Base-by-base conservation (phyloP, 2,888 invertebrate species). In the Hesperia comma region DNA sequence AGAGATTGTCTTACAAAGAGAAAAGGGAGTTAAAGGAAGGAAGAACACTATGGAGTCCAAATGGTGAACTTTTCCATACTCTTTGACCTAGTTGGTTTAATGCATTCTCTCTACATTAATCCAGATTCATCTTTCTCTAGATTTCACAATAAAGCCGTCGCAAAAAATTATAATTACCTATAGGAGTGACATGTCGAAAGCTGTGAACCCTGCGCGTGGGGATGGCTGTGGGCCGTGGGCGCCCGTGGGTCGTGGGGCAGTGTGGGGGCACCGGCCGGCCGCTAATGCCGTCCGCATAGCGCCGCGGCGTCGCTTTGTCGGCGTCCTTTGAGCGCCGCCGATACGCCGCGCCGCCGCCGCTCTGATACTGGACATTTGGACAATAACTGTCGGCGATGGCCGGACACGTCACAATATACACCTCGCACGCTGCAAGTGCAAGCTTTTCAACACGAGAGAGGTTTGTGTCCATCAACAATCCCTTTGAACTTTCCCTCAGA, bases 231-330 rank as follows among this genome's bases (percentile, higher is more conserved):
- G 17, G 43, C 43, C 12, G 49, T 49, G 49, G 19, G 49, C n/a
- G 17, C 15, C 43, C 12, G 49, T 49, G 49, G 19, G 49, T 6
- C n/a, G 49, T 49, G 49, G 49, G 49, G 49, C 49, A 49, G 46
- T 15, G 43, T 43, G 49, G 84, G 86, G 84, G 26, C 26, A 5
- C 3, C 26, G 10, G 49, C 49, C 19, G 86, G 74, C 88, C 90
- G 89, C 90, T 90, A 90, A 90, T 88, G 84, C 90, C 90, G 88
- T 87, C 88, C 89, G 89, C 85, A 85, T 86, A 82, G 84, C 84
- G 82, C 79, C 87, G 86, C 87, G 85, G 78, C 81, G 74, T 71
- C 82, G 77, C 92, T 92, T 92, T 92, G 92, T 91, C 92, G 92
- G 92, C 90, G 76, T 81, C 91, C 91, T 92, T 91, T 92, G 91